Conservation (phyloP, 2,888 invertebrate genomes). For the Mechanitis mazaeus region DNA sequence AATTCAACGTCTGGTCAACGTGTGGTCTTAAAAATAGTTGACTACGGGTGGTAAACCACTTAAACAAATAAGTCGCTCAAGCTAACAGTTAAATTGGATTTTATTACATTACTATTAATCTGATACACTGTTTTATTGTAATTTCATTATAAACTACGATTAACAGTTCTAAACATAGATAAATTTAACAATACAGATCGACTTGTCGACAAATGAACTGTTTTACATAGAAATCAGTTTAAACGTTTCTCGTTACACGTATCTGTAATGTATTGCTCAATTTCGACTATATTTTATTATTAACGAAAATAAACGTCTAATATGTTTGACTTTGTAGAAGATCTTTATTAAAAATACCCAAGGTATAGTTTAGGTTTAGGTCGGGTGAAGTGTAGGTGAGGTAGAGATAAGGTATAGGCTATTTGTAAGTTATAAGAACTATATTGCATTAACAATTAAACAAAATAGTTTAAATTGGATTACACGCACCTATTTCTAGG, state of each 20-base stretch:
- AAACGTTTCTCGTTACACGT: constrained; percentile 23
- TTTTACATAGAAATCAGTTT: constrained; percentile 32
- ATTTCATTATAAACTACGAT: constrained; percentile 46
- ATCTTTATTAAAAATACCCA: too few relatives aligned
- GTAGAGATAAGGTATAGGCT: too few relatives aligned
- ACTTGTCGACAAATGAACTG: constrained; percentile 18
- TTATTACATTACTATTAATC: constrained; percentile 60
- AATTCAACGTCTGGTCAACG: constrained; percentile 60
- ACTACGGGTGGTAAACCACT: constrained; percentile 59
- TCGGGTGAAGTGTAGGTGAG: too few relatives aligned
- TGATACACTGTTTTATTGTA: constrained; percentile 60
- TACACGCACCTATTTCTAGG: constrained; percentile 22
- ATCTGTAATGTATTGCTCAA: constrained; percentile 21
- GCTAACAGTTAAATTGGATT: constrained; percentile 52
- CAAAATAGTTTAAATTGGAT: too few relatives aligned
- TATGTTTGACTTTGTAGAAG: too few relatives aligned
- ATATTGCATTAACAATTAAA: too few relatives aligned
- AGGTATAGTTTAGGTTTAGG: too few relatives aligned
- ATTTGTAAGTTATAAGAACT: too few relatives aligned
- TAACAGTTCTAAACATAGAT: constrained; percentile 64
- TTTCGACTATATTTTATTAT: constrained; percentile 7
- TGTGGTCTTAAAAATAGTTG: constrained; percentile 30
- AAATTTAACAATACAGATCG: constrained; percentile 60
- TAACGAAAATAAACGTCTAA: background rate
- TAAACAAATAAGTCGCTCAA: constrained; percentile 64